Percentiles rank a stretch among this genome's conserved stretches.
phyloP scores from a whole-genome alignment of 2,888 invertebrate species.

The Adela reaumurella region DNA sequence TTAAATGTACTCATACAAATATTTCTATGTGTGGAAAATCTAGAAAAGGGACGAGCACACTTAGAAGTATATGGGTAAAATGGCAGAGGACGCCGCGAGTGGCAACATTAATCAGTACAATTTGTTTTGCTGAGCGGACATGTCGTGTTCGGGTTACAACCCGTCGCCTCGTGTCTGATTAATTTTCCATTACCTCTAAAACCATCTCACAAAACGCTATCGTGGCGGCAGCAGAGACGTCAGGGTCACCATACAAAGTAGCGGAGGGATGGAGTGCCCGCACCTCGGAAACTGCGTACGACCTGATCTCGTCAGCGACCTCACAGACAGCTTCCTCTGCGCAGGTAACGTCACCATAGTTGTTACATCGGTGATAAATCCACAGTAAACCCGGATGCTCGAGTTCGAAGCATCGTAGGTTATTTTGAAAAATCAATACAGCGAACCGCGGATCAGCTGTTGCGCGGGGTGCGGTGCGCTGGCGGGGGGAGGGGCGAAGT shows the following conservation, averaged over 20 bases:
- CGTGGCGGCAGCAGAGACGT: not conserved
- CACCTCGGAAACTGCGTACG: not conserved
- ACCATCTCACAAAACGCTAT: too few relatives aligned
- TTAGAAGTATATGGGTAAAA: not conserved
- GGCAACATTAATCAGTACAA: not conserved
- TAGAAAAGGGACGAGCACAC: too few relatives aligned
- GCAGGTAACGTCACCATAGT: constrained; percentile 46
- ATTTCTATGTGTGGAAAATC: too few relatives aligned
- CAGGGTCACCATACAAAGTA: not conserved
- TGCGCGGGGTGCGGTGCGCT: constrained; percentile 29
- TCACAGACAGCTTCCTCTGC: constrained; percentile 63
- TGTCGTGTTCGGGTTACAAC: not conserved
- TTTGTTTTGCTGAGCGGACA: not conserved
- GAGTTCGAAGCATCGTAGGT: constrained; percentile 26
- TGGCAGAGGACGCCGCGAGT: not conserved
- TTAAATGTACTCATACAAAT: too few relatives aligned
- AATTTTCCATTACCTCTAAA: not conserved
- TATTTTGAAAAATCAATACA: constrained; percentile 53
- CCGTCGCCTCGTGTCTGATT: not conserved
- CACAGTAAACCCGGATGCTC: constrained; percentile 8
- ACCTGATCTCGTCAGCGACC: constrained; percentile 40
- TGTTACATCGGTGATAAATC: constrained; percentile 3
- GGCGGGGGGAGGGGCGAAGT: constrained; percentile 18
- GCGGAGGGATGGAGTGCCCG: not conserved
- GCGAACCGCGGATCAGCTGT: constrained; percentile 50